Conservation (phyloP, 2,113 vertebrate genomes). For the Nerophis lumbriciformis region DNA sequence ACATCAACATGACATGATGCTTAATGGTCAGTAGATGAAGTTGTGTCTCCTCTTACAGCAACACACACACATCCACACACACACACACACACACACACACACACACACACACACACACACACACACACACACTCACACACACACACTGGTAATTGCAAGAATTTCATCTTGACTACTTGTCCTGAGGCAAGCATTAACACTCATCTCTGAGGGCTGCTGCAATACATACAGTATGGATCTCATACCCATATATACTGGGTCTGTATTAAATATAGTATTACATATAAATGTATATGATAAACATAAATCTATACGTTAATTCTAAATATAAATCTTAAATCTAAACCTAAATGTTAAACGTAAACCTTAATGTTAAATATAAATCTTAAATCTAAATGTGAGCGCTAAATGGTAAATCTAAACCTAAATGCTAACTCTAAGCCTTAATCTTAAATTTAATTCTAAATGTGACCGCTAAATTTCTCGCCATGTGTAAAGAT, state of each 20-base stretch:
- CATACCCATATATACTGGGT: not conserved
- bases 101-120: constrained; percentile 9
- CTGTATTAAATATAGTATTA: no score
- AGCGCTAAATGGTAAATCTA: no score
- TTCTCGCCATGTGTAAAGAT: no score
- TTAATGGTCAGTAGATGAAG: constrained; percentile 9
- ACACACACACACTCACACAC: not conserved
- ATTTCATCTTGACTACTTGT: constrained; percentile 8
- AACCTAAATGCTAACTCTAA: no score
- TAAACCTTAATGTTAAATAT: no score
- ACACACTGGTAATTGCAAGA: constrained; percentile 19
- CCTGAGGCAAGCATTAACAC: constrained; percentile 23
- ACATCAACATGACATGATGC: constrained; percentile 24
- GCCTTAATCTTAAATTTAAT: no score
- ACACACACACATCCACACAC: not conserved
- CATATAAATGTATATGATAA: no score
- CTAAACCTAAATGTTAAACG: no score
- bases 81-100: constrained; percentile 8
- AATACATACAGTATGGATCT: constrained; percentile 10
- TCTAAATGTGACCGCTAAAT: no score
- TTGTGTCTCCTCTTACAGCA: not conserved
- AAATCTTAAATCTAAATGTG: no score
- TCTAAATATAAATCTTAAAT: no score
- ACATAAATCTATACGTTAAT: no score
- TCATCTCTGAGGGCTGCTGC: constrained; percentile 11